phyloP scores from a whole-genome alignment of 2,113 vertebrate genomes.

The Oenanthe oenanthe region DNA sequence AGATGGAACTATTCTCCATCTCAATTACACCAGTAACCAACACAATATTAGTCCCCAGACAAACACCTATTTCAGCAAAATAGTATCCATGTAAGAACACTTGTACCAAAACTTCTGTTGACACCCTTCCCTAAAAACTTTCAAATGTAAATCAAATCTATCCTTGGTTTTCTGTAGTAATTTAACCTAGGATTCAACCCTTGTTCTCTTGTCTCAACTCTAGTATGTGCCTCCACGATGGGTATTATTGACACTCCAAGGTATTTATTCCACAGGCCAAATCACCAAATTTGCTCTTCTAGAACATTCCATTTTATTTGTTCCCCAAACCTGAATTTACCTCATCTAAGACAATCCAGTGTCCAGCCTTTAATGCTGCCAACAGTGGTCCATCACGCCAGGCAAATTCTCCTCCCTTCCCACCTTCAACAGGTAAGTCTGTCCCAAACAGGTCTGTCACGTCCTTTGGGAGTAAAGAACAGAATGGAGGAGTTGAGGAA shows the following conservation, averaged over 20 bases:
- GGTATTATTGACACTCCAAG: not conserved
- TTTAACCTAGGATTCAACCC: not conserved
- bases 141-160: not conserved
- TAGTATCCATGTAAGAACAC: fast-evolving
- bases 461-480: slow-evolving; percentile 77
- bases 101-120: not conserved
- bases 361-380: slow-evolving; percentile 91
- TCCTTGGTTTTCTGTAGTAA: not conserved
- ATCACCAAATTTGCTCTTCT: not conserved
- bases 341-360: slow-evolving; percentile 97
- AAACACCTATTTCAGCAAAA: not conserved
- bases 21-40: not conserved
- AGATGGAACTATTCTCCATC: not conserved
- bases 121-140: not conserved
- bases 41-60: not conserved
- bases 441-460: slow-evolving; percentile 96
- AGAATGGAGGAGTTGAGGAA: not conserved
- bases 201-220: not conserved
- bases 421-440: slow-evolving; percentile 95
- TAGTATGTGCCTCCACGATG: not conserved
- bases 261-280: not conserved
- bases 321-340: slow-evolving; percentile 63
- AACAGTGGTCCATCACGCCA: slow-evolving; percentile 95
- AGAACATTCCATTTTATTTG: not conserved
- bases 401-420: slow-evolving; percentile 95